phyloP scores from a whole-genome alignment of 2,113 vertebrate genomes.

The Motacilla alba region DNA sequence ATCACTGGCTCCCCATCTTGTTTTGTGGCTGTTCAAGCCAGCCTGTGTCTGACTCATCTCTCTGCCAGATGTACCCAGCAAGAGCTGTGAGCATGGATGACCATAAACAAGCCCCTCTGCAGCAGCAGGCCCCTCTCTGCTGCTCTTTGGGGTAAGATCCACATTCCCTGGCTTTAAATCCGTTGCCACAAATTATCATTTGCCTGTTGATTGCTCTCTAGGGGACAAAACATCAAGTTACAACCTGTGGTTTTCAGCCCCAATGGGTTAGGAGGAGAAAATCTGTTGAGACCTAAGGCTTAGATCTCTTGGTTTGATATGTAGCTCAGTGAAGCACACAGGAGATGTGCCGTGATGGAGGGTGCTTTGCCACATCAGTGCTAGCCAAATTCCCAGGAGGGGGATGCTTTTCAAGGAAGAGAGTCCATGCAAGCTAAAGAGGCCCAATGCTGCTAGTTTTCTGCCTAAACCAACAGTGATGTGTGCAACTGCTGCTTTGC shows the following conservation, averaged over 20 bases:
- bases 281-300: slow-evolving; percentile 35
- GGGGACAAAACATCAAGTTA: slow-evolving; percentile 40
- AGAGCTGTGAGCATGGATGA: not conserved
- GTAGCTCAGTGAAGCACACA: not conserved
- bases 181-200: not conserved
- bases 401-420: not conserved
- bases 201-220: not conserved
- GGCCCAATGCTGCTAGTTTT: not conserved
- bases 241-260: slow-evolving; percentile 41
- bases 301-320: slow-evolving; percentile 21
- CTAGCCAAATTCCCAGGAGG: not conserved
- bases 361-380: not conserved
- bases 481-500: not conserved
- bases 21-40: not conserved
- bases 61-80: not conserved
- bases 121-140: not conserved
- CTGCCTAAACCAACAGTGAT: not conserved
- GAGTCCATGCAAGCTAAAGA: not conserved
- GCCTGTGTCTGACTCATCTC: rapidly evolving
- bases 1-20: not conserved
- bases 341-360: not conserved
- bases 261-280: slow-evolving; percentile 20
- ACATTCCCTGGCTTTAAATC: not conserved
- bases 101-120: rapidly evolving
- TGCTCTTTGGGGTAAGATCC: not conserved